These are phyloP conservation scores for Myripristis murdjan DNA, from an alignment of 2,797 vertebrate genomes.

Conservation along the genomic window DNA sequence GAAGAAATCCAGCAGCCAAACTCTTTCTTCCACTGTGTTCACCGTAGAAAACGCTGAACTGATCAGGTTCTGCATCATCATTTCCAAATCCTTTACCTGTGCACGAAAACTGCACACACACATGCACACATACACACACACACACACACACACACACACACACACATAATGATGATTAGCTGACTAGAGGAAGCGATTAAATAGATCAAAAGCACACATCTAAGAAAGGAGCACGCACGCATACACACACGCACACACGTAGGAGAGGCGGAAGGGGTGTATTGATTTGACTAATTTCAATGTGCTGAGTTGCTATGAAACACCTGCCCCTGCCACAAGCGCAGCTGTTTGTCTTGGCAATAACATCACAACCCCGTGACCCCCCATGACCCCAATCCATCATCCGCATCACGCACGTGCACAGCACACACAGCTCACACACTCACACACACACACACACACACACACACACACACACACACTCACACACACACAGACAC, in stretches of 20 bases:
- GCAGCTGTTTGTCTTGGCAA: conserved; percentile 86
- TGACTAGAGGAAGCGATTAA: conserved; percentile 41
- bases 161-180: conserved; percentile 18
- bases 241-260: conserved; percentile 33
- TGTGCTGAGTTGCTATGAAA: conserved; percentile 79
- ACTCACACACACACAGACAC: conserved; percentile 12
- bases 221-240: conserved; percentile 7
- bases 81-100: conserved; percentile 82
- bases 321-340: conserved; percentile 80
- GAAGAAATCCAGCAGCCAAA: conserved; percentile 88
- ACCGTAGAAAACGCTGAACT: conserved; percentile 85
- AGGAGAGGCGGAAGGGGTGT: conserved; percentile 45
- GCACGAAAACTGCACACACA: conserved; percentile 18
- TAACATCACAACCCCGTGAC: conserved; percentile 78
- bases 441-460: too few species aligned
- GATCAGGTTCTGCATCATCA: conserved; percentile 89
- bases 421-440: too few species aligned
- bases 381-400: conserved; percentile 83
- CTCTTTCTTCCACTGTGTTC: conserved; percentile 85
- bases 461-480: conserved; percentile 12
- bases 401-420: conserved; percentile 69
- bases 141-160: conserved; percentile 28
- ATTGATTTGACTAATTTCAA: conserved; percentile 83
- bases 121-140: background rate
- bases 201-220: conserved; percentile 49